Evolutionary conservation across 2,888 invertebrate genomes (phyloP).

Genomic region (Ernsta delagoae): DNA sequence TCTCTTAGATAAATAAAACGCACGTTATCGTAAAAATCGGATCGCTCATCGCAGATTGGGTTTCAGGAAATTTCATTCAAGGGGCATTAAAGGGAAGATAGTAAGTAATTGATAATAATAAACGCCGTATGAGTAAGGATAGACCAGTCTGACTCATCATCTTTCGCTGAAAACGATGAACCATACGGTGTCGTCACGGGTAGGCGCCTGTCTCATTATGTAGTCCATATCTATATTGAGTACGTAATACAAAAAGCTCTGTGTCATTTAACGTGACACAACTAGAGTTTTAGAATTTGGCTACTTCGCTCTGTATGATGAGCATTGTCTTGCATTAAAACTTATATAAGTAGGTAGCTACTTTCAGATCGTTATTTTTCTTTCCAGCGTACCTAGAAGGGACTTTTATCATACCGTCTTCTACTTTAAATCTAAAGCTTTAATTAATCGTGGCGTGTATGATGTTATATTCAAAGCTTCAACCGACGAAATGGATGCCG

Average conservation of each 20-base stretch:
- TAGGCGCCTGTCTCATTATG: conserved; percentile 22
- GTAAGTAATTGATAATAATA: conserved; percentile 27
- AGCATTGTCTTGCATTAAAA: too few species aligned
- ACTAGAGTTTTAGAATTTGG: too few species aligned
- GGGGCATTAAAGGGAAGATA: conserved; percentile 17
- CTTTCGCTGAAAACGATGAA: conserved; percentile 74
- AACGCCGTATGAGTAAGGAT: conserved; percentile 48
- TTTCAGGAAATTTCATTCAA: conserved; percentile 18
- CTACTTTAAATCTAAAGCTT: not conserved
- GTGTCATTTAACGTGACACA: conserved; percentile 1
- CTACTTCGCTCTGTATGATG: too few species aligned
- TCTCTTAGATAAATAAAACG: not conserved
- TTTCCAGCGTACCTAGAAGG: too few species aligned
- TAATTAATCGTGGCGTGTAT: conserved; percentile 19
- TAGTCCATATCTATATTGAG: too few species aligned
- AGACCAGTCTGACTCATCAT: conserved; percentile 60
- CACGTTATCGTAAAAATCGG: not conserved
- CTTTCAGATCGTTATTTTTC: not conserved
- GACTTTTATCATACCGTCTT: not conserved
- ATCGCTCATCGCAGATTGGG: not conserved
- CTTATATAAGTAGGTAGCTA: too few species aligned
- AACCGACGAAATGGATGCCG: conserved; percentile 27
- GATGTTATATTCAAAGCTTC: conserved; percentile 33
- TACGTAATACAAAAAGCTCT: not conserved
- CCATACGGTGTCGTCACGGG: conserved; percentile 46